Conservation (phyloP, 1,140 invertebrate species). For the Drosophila eugracilis region DNA sequence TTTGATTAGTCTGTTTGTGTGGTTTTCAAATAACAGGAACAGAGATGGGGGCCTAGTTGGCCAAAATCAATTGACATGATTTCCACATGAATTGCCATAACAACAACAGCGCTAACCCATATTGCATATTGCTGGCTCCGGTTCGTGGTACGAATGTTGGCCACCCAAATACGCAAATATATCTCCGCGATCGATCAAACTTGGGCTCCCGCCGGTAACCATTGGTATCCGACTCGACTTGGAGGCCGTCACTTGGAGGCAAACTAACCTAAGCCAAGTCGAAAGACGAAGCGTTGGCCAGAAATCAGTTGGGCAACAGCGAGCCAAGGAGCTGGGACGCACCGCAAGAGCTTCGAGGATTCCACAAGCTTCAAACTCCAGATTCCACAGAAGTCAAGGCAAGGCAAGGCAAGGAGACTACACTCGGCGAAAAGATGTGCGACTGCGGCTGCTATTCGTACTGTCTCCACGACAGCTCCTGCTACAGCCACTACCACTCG, state of each 20-base stretch:
- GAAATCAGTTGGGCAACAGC: slow-evolving; percentile 72
- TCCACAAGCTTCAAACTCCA: slow-evolving; percentile 1
- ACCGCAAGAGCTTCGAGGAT: slow-evolving; percentile 4
- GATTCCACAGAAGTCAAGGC: background rate
- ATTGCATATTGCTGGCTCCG: slow-evolving; percentile 41
- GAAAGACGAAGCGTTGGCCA: slow-evolving; percentile 74
- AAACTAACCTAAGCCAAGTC: slow-evolving; percentile 78
- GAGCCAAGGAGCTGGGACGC: slow-evolving; percentile 54
- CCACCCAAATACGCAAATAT: slow-evolving; percentile 79
- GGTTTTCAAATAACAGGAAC: slow-evolving; percentile 1
- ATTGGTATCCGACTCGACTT: slow-evolving; percentile 12
- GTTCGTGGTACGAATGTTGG: slow-evolving; percentile 75
- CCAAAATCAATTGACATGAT: slow-evolving; percentile 79
- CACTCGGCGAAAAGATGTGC: slow-evolving; percentile 59
- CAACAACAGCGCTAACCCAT: slow-evolving; percentile 45
- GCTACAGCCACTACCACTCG: slow-evolving; percentile 67
- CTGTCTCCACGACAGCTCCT: slow-evolving; percentile 71
- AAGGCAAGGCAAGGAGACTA: background rate
- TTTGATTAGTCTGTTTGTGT: no score
- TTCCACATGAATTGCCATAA: slow-evolving; percentile 46
- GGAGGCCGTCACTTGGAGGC: slow-evolving; percentile 35
- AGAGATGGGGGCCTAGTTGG: slow-evolving; percentile 3
- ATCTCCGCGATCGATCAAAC: slow-evolving; percentile 69
- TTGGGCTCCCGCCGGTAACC: slow-evolving; percentile 25
- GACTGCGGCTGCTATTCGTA: slow-evolving; percentile 78